Evolutionary conservation across 2,888 invertebrate genomes (phyloP).

Genomic region (Agonopterix heracliana): DNA sequence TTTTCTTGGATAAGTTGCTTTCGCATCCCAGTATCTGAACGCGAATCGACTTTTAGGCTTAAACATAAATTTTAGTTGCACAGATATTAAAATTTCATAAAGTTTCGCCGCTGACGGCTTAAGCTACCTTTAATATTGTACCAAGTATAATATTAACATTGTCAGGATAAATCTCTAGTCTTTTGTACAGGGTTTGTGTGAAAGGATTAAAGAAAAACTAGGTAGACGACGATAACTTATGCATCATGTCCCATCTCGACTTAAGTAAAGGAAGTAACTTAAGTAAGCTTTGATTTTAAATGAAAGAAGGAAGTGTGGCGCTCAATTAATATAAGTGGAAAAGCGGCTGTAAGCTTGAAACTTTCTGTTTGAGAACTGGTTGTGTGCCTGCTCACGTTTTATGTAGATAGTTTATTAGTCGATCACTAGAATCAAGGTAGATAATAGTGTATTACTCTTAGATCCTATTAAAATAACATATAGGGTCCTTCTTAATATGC

Average conservation of each 20-base stretch:
- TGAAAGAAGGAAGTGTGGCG: constrained; percentile 17
- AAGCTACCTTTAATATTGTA: constrained; percentile 38
- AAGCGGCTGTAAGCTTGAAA: constrained; percentile 6
- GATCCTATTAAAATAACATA: too few species aligned
- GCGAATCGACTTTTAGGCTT: too few species aligned
- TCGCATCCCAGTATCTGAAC: too few species aligned
- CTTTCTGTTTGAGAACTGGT: constrained; percentile 9
- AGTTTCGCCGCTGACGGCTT: constrained; percentile 44
- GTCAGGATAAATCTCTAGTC: constrained; percentile 46
- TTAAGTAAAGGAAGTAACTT: constrained; percentile 16
- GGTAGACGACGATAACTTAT: constrained; percentile 22
- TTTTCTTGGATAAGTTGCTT: too few species aligned
- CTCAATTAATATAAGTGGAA: constrained; percentile 14
- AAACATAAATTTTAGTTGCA: constrained; percentile 10
- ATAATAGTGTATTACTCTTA: not conserved
- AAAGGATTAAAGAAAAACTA: constrained; percentile 36
- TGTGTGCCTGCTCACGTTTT: not conserved
- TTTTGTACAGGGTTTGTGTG: constrained; percentile 32
- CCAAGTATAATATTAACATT: constrained; percentile 51
- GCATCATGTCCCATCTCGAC: constrained; percentile 21
- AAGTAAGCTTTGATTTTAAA: constrained; percentile 15
- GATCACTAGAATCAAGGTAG: not conserved
- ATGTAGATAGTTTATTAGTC: constrained; percentile 2
- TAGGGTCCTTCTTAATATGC: too few species aligned
- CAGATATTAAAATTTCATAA: constrained; percentile 61